Conservation (phyloP, 2,113 vertebrate species). For the Noctilio leporinus region DNA sequence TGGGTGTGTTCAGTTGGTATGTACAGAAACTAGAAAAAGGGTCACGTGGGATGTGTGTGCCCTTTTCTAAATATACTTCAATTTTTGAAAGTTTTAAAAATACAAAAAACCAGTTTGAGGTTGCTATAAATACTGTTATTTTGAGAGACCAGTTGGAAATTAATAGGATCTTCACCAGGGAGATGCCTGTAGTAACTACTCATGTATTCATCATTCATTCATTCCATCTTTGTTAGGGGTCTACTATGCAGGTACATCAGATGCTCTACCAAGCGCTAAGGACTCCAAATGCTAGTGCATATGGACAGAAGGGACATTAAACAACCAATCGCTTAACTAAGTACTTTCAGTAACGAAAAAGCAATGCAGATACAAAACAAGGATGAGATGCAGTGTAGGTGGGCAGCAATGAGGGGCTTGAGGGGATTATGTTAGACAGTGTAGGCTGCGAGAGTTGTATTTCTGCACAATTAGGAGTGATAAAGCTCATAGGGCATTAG, state of each 20-base stretch:
- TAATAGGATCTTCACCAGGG: neutral
- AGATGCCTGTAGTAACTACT: neutral
- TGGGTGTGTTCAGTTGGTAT: neutral
- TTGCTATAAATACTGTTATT: neutral
- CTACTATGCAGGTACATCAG: neutral
- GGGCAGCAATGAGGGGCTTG: no score
- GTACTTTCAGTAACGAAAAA: neutral
- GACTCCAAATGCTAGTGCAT: neutral
- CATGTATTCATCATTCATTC: neutral
- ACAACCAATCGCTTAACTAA: neutral
- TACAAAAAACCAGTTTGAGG: neutral
- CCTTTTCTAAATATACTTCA: neutral
- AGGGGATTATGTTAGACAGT: neutral
- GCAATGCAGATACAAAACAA: neutral
- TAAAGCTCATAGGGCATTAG: neutral
- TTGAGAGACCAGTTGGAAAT: neutral
- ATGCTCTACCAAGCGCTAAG: neutral
- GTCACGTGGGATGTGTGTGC: neutral
- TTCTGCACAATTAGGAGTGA: neutral
- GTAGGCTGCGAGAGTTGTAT: neutral
- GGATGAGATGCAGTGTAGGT: rapidly evolving
- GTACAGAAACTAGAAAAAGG: neutral
- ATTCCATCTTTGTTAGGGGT: neutral
- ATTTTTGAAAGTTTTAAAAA: neutral
- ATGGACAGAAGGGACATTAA: neutral